Base-by-base conservation (phyloP, 2,888 invertebrate genomes). In the Eretmocerus hayati region DNA sequence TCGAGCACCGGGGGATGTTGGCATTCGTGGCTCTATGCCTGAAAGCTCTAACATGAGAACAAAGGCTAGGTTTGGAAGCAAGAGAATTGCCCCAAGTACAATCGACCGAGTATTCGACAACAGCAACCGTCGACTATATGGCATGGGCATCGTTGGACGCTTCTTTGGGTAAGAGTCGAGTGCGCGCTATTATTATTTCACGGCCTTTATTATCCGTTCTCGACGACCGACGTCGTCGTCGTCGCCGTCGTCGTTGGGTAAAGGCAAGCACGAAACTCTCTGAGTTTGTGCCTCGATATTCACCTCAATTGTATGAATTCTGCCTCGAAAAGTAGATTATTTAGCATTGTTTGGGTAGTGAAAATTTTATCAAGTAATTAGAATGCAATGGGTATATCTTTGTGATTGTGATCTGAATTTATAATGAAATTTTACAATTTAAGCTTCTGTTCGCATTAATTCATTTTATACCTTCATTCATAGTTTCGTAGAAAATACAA, bases 71-170 rank as follows among this genome's bases (percentile, higher is more conserved):
- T 57, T 58, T 23, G 87, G 87, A 8, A 81, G 84, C 18, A 77
- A 77, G 37, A 78, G 89, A 56, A 88, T 90, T 59, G 83, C 84
- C 54, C 81, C 86, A 13, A 83, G 83, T 43, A 78, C 90, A 60
- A 77, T 94, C 48, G 90, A 90, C 65, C 85, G 88, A n/a, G 83
- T 90, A 15, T 80, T 90, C 54, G 92, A 93, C 71, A 92, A 93
- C 74, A 91, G 91, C 16, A 84, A 93, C 67, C 80, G 93, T 54
- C 81, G 93, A 61, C 85, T 86, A 69, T 88, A 84, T 70, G 85
- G 90, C 62, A 82, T 87, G 84, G 84, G 91, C 59, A 79, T 89
- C 72, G 78, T 89, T 45, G 89, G 89, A 40, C 77, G 84, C 60
- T 77, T 87, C 64, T 85, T 88, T 66, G 81, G 87, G 82, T 85